Percentiles rank a stretch among this genome's conserved stretches.
phyloP scores from a whole-genome alignment of 2,888 invertebrate genomes.

The Cybosia mesomella region DNA sequence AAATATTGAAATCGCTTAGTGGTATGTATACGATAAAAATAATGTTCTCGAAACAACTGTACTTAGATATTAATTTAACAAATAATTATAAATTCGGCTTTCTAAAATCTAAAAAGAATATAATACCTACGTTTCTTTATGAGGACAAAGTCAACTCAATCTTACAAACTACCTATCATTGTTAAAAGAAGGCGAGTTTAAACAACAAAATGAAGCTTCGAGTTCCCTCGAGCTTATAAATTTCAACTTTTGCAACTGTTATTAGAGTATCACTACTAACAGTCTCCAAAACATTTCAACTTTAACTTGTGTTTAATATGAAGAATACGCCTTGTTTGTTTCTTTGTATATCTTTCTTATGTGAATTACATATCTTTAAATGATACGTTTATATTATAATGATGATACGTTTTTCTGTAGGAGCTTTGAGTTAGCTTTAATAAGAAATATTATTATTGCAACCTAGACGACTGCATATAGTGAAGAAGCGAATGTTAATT shows the following conservation, averaged over 20 bases:
- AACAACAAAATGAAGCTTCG: conserved; percentile 12
- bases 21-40: background rate
- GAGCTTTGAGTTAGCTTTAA: background rate
- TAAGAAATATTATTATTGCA: background rate
- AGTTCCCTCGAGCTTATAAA: conserved; percentile 8
- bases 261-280: conserved; percentile 15
- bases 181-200: conserved; percentile 7
- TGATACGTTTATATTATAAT: background rate
- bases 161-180: conserved; percentile 29
- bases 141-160: conserved; percentile 25
- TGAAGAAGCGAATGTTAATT: too few relatives aligned
- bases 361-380: background rate
- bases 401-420: background rate
- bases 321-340: background rate
- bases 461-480: background rate
- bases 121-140: background rate
- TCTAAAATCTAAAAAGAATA: background rate
- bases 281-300: conserved; percentile 11
- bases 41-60: background rate
- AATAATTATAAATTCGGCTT: background rate
- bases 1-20: background rate
- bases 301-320: conserved; percentile 15
- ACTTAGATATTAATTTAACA: background rate
- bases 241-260: conserved; percentile 19
- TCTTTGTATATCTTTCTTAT: background rate